These are phyloP conservation scores for Lepidothrix coronata DNA, from an alignment of 2,113 vertebrate species.

Conservation along the genomic window DNA sequence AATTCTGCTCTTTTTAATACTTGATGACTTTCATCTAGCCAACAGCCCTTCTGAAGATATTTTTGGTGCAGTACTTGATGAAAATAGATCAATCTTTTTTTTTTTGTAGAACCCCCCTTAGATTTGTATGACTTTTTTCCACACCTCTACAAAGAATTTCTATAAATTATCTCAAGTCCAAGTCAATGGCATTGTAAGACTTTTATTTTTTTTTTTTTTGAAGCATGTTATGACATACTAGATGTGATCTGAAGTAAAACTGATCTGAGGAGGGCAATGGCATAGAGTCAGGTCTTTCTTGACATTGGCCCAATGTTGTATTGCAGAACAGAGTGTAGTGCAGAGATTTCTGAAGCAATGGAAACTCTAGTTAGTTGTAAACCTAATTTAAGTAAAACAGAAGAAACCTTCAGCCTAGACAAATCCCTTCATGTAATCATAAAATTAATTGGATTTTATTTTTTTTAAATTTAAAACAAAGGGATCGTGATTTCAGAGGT, in stretches of 20 bases:
- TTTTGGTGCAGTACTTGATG: not conserved
- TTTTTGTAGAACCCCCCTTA: not conserved
- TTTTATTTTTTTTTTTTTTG: not conserved
- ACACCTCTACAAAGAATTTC: not conserved
- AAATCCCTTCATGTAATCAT: not conserved
- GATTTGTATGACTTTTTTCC: not conserved
- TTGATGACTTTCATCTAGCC: slow-evolving; percentile 2
- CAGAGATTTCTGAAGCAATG: not conserved
- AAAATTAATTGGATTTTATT: not conserved
- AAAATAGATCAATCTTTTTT: not conserved
- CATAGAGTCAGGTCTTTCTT: not conserved
- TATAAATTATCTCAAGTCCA: not conserved
- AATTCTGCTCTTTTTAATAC: slow-evolving; percentile 18
- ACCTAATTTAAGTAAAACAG: not conserved
- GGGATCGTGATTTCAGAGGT: not conserved
- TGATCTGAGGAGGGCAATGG: not conserved
- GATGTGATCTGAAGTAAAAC: not conserved
- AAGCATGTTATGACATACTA: not conserved
- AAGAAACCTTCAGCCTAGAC: not conserved
- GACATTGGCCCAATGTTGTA: not conserved
- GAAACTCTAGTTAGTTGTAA: not conserved
- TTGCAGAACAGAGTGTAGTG: not conserved
- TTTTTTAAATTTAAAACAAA: not conserved
- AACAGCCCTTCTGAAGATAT: not conserved
- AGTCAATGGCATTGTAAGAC: not conserved